A percentile compares a stretch with the other conserved stretches of the same genome.
These are phyloP conservation scores for Jaculus jaculus DNA, from an alignment of 2,113 vertebrate species.

Conservation along the genomic window DNA sequence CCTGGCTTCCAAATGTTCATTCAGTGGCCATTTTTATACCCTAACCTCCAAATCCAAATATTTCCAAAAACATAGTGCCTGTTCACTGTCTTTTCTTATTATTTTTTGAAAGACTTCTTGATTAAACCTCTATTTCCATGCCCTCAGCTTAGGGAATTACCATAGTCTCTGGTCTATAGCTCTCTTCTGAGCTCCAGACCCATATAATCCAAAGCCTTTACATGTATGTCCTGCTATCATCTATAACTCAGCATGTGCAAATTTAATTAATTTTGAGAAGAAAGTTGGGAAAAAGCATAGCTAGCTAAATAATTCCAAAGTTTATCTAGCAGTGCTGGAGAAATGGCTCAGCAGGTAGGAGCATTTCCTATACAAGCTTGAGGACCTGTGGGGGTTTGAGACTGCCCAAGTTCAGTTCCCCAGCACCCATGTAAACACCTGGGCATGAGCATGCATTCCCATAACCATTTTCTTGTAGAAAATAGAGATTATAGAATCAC, in stretches of 20 bases:
- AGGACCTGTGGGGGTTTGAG: no score
- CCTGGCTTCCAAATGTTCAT: neutral
- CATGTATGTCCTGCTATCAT: neutral
- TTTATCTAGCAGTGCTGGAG: neutral
- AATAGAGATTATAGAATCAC: no score
- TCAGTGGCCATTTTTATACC: neutral
- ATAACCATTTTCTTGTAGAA: no score
- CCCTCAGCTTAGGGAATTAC: neutral
- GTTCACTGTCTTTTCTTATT: slow-evolving; percentile 12
- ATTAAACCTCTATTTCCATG: slow-evolving; percentile 23
- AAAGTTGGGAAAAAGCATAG: neutral
- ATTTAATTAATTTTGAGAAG: neutral
- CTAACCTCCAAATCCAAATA: neutral
- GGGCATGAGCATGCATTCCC: no score
- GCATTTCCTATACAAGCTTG: no score
- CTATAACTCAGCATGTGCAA: slow-evolving; percentile 20
- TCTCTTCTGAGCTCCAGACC: neutral
- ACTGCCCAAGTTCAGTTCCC: no score
- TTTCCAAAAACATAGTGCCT: neutral
- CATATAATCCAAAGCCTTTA: neutral
- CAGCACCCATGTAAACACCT: no score
- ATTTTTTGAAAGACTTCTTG: slow-evolving; percentile 10
- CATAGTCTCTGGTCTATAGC: neutral
- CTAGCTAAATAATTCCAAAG: neutral
- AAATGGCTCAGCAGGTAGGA: no score